These are phyloP conservation scores for Thera britannica DNA, from an alignment of 2,888 invertebrate genomes.

Conservation along the genomic window DNA sequence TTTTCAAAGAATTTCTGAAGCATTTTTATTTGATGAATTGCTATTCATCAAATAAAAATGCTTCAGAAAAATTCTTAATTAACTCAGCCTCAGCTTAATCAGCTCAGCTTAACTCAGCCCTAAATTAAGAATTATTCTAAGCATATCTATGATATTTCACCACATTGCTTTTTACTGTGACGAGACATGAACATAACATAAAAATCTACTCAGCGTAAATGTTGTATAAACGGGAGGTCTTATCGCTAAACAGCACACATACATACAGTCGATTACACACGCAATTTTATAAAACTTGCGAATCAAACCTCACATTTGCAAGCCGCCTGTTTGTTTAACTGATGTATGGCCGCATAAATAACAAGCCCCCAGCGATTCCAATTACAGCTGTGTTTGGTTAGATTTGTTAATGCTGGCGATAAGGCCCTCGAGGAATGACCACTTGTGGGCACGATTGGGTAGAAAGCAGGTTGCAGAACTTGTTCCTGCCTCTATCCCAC, in stretches of 20 bases:
- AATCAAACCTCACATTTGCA: constrained; percentile 32
- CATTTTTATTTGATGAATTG: too few species aligned
- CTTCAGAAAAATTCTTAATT: too few species aligned
- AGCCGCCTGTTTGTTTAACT: constrained; percentile 66
- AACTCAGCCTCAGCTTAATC: too few species aligned
- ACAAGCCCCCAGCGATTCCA: constrained; percentile 68
- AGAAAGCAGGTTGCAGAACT: constrained; percentile 10
- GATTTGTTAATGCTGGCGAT: constrained; percentile 33
- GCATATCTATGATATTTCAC: too few species aligned
- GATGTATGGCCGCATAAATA: constrained; percentile 76
- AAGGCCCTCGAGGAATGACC: constrained; percentile 18
- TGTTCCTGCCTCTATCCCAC: too few species aligned
- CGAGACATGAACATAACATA: too few species aligned
- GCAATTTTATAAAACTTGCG: background rate
- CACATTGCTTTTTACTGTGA: too few species aligned
- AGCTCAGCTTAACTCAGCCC: too few species aligned
- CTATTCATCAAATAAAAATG: too few species aligned
- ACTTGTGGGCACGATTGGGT: background rate
- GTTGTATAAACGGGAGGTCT: background rate
- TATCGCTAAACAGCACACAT: background rate
- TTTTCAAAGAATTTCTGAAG: too few species aligned
- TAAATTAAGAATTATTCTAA: too few species aligned
- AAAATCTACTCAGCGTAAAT: background rate
- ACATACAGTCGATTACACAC: background rate
- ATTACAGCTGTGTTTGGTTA: constrained; percentile 56